These are phyloP conservation scores for Notospermus geniculatus DNA, from an alignment of 1,140 invertebrate genomes.

Conservation along the genomic window DNA sequence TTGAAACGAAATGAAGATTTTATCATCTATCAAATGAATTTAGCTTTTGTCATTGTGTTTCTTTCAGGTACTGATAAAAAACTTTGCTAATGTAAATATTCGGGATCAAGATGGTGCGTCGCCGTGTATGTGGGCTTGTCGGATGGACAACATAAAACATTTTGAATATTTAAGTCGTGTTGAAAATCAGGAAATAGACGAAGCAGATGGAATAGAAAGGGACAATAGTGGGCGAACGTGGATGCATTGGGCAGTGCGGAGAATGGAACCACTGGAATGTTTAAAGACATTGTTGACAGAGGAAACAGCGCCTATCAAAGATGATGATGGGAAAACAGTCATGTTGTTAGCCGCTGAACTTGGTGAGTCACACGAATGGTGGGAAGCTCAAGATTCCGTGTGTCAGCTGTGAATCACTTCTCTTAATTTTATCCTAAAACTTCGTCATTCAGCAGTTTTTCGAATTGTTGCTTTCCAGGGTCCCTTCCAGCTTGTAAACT, in stretches of 20 bases:
- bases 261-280: conserved; percentile 53
- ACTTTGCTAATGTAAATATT: conserved; percentile 36
- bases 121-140: conserved; percentile 56
- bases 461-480: conserved; percentile 31
- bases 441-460: too few relatives aligned
- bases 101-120: conserved; percentile 53
- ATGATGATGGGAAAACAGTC: conserved; percentile 51
- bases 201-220: conserved; percentile 47
- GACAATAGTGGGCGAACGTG: conserved; percentile 53
- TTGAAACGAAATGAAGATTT: too few relatives aligned
- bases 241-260: conserved; percentile 54
- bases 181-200: conserved; percentile 31
- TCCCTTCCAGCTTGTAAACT: conserved; percentile 48
- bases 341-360: conserved; percentile 47
- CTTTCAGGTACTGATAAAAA: conserved; percentile 42
- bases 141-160: conserved; percentile 53
- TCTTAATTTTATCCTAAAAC: too few relatives aligned
- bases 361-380: too few relatives aligned
- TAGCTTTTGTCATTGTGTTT: too few relatives aligned
- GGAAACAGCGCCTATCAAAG: conserved; percentile 41
- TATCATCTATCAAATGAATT: too few relatives aligned
- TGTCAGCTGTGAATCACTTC: too few relatives aligned
- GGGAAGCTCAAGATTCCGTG: too few relatives aligned
- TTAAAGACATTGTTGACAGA: conserved; percentile 48
- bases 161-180: conserved; percentile 46